phyloP scores from a whole-genome alignment of 2,113 vertebrate genomes.

The Empidonax traillii region DNA sequence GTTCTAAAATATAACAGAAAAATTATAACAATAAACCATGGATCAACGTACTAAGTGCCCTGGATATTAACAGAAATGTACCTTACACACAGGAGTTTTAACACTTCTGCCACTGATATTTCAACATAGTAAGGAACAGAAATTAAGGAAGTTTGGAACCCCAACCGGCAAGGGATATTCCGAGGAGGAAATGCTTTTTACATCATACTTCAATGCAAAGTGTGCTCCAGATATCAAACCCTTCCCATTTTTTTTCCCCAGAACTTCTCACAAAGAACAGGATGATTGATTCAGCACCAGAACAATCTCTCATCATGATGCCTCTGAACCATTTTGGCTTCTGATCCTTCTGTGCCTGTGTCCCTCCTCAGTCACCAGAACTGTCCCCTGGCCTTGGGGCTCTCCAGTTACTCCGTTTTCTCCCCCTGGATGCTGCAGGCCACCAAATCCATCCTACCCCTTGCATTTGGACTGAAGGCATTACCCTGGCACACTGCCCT shows the following conservation, averaged over 20 bases:
- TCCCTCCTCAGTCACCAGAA: background rate
- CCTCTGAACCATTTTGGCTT: background rate
- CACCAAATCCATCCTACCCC: background rate
- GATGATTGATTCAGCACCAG: rapidly evolving
- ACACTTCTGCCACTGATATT: background rate
- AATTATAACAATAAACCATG: background rate
- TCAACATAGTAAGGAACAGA: rapidly evolving
- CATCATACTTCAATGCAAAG: background rate
- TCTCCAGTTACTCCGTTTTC: background rate
- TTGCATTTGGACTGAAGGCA: background rate
- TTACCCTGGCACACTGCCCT: background rate
- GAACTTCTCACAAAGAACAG: background rate
- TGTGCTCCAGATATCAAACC: background rate
- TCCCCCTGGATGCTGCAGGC: background rate
- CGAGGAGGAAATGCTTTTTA: background rate
- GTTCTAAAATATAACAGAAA: background rate
- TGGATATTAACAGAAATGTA: background rate
- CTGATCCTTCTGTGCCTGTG: background rate
- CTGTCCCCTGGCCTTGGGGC: background rate
- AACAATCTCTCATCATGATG: background rate
- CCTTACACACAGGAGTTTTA: background rate
- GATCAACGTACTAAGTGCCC: background rate
- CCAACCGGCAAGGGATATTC: background rate
- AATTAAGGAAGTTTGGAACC: background rate
- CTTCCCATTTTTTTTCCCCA: background rate